Evolutionary conservation across 2,113 vertebrate genomes (phyloP).

Genomic region (Oreotrochilus melanogaster): DNA sequence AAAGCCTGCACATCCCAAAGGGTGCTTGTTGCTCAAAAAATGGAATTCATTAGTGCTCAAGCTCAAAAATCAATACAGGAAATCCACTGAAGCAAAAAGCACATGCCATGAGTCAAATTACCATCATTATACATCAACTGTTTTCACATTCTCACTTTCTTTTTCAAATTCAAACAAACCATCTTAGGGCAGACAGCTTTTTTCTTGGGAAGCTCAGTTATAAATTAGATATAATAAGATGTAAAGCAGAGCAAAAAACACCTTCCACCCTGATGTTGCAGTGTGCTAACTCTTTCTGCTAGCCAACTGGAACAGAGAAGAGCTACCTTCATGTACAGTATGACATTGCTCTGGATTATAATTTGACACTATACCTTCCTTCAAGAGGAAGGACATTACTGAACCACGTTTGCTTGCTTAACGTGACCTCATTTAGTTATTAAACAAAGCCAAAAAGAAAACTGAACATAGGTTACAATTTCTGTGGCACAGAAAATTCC

Average conservation of each 20-base stretch:
- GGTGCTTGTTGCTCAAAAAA: not conserved
- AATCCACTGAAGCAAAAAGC: slow-evolving; percentile 45
- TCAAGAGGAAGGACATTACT: not conserved
- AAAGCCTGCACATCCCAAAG: slow-evolving; percentile 52
- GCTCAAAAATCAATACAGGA: slow-evolving; percentile 54
- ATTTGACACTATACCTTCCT: not conserved
- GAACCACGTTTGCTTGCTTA: not conserved
- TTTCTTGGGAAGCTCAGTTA: not conserved
- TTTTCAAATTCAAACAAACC: not conserved
- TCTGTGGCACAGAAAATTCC: not conserved
- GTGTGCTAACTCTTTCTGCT: not conserved
- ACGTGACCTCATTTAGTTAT: fast-evolving
- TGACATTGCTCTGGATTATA: not conserved
- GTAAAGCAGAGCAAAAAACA: not conserved
- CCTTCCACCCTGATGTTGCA: not conserved
- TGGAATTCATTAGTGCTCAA: slow-evolving; percentile 61
- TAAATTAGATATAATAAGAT: not conserved
- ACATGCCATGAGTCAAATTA: slow-evolving; percentile 16
- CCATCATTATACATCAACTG: not conserved
- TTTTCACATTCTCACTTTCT: not conserved
- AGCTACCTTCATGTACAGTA: not conserved
- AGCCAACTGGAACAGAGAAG: not conserved
- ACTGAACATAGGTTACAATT: not conserved
- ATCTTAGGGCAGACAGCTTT: not conserved
- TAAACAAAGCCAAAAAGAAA: not conserved